Evolutionary conservation across 2,797 vertebrate genomes (phyloP), one percentile per base, ranked within the genome.

Genomic region (Rachycentron canadum): DNA sequence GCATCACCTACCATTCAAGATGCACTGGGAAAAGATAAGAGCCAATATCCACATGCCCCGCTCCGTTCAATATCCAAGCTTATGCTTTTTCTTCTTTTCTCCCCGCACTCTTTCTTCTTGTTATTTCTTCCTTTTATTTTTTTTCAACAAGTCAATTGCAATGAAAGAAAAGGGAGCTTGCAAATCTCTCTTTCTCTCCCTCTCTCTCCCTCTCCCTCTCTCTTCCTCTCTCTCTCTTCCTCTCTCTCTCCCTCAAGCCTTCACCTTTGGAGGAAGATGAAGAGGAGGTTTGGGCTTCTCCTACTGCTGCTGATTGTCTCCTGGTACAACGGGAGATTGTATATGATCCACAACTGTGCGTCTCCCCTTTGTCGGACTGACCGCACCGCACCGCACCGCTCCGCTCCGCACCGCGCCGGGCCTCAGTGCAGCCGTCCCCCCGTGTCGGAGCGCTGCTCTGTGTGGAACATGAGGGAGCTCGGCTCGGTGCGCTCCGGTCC

Each of bases 1-100:
- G 78, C 73, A 89, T 72, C 76, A 94, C 97, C 96, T 95, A 98
- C 97, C 98, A 96, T 98, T 97, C 95, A 97, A 95, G 96, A 99
- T 96, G 97, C 97, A 97, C 96, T 97, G 97, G 96, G 96, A 96
- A 96, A 98, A 97, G 95, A 97, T 95, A 94, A 97, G 95, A 93
- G 96, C 96, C 97, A 97, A 96, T 97, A 97, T 97, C 97, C 98
- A 97, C 98, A 99, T 99, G 96, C 97, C 97, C 96, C 95, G 95
- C 95, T 95, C 96, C 95, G 94, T 93, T 93, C 95, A 95, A 96
- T 96, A 96, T 96, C 95, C 95, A 95, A 94, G 94, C 95, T 90
- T 94, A 93, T 94, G 95, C 93, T 92, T 91, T 91, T 91, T 92
- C 90, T 94, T 93, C 91, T 95, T 90, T 85, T 92, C 89, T 88